Base-by-base conservation (phyloP, 2,113 vertebrate genomes). In the Conger conger region DNA sequence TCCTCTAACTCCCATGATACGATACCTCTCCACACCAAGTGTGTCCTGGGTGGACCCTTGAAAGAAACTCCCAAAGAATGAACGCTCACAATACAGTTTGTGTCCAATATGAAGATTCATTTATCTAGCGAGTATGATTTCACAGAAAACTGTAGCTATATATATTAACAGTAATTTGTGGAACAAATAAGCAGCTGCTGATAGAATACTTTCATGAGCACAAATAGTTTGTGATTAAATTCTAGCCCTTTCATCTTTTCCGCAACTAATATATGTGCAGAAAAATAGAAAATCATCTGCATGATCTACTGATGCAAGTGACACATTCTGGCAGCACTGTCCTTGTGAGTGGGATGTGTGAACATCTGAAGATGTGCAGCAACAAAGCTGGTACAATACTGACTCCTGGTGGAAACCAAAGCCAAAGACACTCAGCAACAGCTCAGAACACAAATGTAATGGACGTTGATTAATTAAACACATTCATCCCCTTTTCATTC, bases 391-490 rank as follows among this genome's bases (percentile, higher is more conserved):
- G 85, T 83, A 36, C 40, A 76, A 87, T 68, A 35, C 88, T 93
- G 93, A 85, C 92, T 88, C 85, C 93, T 94, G 86, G 90, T 93
- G 93, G 50, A n/a, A 33, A 73, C 27, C 27, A 33, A 6, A 63
- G 57, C 3, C 57, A 33, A 73, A 73, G 27, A 33, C n/a, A 11
- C n/a, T 63, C 57, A 63, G 1, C 57, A 23, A 27, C 68, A 15
- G 68, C 27, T 73, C 68, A 30, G n/a, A n/a, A 33, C 33, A 73
- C 23, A 63, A 20, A 63, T 6, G 1, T 23, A 33, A 30, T 73
- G 27, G 9, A 15, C 4, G 33, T 11, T 30, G 68, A n/a, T 73
- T 7, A 73, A 73, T 30, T 73, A 33, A 23, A 1, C 68, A 73
- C 13, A 73, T 33, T 9, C 27, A 73, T 73, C 9, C 63, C 9